phyloP scores from a whole-genome alignment of 2,797 vertebrate genomes.

The Bovichtus diacanthus region DNA sequence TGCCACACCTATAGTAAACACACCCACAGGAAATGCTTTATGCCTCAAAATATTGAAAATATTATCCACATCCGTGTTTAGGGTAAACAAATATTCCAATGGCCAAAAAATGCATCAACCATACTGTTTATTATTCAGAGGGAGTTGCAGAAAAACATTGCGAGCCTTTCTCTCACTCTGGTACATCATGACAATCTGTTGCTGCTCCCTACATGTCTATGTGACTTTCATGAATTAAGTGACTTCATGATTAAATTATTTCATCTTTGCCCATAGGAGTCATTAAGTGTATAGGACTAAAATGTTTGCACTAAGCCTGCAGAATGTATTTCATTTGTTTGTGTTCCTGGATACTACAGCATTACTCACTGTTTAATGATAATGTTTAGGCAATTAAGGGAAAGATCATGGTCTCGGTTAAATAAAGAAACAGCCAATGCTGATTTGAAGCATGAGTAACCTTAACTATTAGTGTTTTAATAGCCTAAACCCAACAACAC shows the following conservation, averaged over 20 bases:
- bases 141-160: conserved; percentile 28
- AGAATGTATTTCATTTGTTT: not conserved
- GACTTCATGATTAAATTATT: not conserved
- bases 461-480: not conserved
- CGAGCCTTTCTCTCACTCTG: not conserved
- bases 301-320: not conserved
- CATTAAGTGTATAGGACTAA: not conserved
- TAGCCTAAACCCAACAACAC: not conserved
- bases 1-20: conserved; percentile 68
- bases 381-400: not conserved
- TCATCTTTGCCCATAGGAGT: not conserved
- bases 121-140: conserved; percentile 35
- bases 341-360: not conserved
- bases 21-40: conserved; percentile 69
- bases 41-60: conserved; percentile 63
- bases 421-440: not conserved
- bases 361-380: not conserved
- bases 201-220: not conserved
- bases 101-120: conserved; percentile 54
- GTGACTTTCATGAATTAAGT: not conserved
- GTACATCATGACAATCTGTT: not conserved
- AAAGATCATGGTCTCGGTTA: not conserved
- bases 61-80: conserved; percentile 57
- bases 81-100: conserved; percentile 68
- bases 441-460: not conserved